A percentile compares a stretch with the other conserved stretches of the same genome.
Evolutionary conservation across 35 echinoderm and acorn worm genomes (phyloP).

Genomic region (Anneissia japonica): DNA sequence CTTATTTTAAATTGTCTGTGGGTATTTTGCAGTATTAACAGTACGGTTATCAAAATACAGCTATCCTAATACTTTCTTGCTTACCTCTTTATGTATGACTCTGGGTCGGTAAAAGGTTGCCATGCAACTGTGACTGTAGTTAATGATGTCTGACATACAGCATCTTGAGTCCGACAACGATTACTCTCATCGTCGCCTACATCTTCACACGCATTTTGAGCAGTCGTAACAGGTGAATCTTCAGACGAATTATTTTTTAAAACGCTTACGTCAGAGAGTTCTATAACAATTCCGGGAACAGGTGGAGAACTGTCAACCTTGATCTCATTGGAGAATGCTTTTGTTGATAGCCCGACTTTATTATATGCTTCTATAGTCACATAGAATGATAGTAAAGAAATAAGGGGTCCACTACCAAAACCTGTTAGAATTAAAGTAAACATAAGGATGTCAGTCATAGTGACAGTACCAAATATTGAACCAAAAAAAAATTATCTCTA

Average conservation of each 20-base stretch:
- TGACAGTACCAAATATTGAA: too few relatives aligned
- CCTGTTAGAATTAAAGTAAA: too few relatives aligned
- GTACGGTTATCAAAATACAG: too few relatives aligned
- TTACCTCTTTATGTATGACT: slow-evolving; percentile 25
- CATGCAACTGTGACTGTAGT: slow-evolving; percentile 22
- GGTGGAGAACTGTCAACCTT: slow-evolving; percentile 39
- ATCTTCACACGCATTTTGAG: too few relatives aligned
- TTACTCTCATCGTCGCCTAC: too few relatives aligned
- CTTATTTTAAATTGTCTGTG: too few relatives aligned
- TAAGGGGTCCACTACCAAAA: not conserved
- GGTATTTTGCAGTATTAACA: too few relatives aligned
- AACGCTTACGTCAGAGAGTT: not conserved
- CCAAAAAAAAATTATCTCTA: too few relatives aligned
- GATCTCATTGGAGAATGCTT: slow-evolving; percentile 21
- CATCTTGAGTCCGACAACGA: not conserved
- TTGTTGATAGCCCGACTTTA: slow-evolving; percentile 17
- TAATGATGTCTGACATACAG: slow-evolving; percentile 22
- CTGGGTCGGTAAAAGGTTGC: slow-evolving; percentile 37
- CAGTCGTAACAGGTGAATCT: too few relatives aligned
- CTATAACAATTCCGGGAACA: slow-evolving; percentile 14
- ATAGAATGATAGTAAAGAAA: not conserved
- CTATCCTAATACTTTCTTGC: too few relatives aligned
- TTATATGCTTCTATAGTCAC: slow-evolving; percentile 28
- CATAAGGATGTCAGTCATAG: too few relatives aligned
- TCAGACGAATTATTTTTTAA: too few relatives aligned